phyloP scores from a whole-genome alignment of 2,113 vertebrate genomes.

The Xiphorhynchus elegans region DNA sequence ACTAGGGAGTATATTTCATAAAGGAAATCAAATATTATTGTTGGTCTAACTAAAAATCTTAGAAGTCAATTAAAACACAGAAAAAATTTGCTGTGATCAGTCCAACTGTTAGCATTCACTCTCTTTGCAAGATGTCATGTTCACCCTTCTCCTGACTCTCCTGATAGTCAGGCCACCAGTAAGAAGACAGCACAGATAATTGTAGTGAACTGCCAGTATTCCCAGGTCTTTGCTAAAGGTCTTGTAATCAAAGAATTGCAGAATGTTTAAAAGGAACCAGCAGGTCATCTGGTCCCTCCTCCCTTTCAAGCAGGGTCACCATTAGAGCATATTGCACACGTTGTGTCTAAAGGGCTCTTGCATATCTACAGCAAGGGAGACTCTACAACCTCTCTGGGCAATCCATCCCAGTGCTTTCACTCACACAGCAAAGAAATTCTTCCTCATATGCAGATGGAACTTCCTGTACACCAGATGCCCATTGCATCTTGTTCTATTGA shows the following conservation, averaged over 20 bases:
- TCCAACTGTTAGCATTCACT: neutral
- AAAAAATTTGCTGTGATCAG: neutral
- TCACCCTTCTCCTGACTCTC: neutral
- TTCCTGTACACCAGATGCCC: neutral
- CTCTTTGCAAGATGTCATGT: neutral
- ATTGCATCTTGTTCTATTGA: neutral
- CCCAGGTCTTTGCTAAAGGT: neutral
- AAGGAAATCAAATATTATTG: neutral
- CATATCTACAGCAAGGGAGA: neutral
- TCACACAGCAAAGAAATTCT: neutral
- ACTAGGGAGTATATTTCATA: neutral
- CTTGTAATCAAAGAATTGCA: neutral
- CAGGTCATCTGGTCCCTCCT: neutral
- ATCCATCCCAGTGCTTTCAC: neutral
- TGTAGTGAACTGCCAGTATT: neutral
- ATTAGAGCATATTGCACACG: too few species aligned
- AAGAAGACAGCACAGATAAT: rapidly evolving
- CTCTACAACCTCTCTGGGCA: rapidly evolving
- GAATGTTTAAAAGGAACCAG: neutral
- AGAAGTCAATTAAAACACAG: neutral
- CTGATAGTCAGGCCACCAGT: too few species aligned
- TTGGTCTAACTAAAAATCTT: neutral
- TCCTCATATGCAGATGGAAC: neutral
- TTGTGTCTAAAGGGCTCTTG: rapidly evolving
- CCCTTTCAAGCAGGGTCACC: neutral